Base-by-base conservation (phyloP, 2,888 invertebrate genomes). In the Netelia melanura region DNA sequence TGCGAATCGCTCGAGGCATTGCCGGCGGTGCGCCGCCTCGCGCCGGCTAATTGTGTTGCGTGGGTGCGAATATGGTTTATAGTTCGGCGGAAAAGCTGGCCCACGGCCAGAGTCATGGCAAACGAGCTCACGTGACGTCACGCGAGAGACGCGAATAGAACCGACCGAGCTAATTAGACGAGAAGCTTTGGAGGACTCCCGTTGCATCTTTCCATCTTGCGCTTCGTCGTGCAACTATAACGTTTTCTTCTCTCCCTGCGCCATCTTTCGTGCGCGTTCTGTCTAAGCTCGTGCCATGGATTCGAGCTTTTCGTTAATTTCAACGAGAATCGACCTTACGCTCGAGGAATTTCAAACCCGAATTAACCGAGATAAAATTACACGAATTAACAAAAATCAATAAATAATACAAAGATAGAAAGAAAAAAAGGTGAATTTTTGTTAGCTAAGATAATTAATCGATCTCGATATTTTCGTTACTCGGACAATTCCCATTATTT, bases 61-160 rank as follows among this genome's bases (percentile, higher is more conserved):
- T 92, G 92, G 92, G 92, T 92, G 92, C 90, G 92, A 92, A 93
- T 92, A 92, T 92, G 92, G 92, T 92, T 93, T 93, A 92, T 92
- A 92, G 93, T 93, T 92, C 91, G 92, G 91, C 89, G 90, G 91
- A 93, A 92, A 91, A 92, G 88, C 91, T 93, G 93, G 93, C 92
- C 88, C 87, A 86, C 87, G 87, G 92, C 93, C 93, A 93, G 82
- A 67, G 58, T 70, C 76, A 62, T 38, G 91, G 89, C 92, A 91
- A 92, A 92, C 91, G 91, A 91, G 92, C 91, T 93, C 92, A 91
- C 90, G 92, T 93, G 92, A 93, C 93, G 93, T 93, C 92, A 92
- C 92, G 92, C 92, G 91, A 64, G 71, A 72, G 71, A 93, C 92
- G 91, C 91, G 92, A 93, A 93, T 93, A 92, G 90, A 86, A 82